phyloP scores from a whole-genome alignment of 2,797 vertebrate genomes.

The Dromococcyx pavoninus region DNA sequence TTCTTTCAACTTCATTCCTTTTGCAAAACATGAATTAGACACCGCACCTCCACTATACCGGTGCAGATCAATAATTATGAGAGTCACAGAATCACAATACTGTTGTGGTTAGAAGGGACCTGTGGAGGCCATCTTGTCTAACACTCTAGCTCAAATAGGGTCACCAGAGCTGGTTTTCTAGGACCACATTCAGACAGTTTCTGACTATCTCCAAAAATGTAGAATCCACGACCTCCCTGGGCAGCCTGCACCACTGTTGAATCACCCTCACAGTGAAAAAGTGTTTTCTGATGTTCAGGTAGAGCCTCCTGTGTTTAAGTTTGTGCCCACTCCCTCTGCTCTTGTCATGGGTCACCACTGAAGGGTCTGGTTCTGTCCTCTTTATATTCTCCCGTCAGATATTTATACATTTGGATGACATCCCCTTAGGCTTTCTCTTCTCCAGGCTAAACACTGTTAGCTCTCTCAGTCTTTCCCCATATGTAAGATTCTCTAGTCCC shows the following conservation, averaged over 20 bases:
- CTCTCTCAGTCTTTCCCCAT: background rate
- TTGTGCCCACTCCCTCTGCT: background rate
- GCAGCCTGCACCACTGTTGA: background rate
- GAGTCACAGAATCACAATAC: background rate
- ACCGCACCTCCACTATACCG: rapidly evolving
- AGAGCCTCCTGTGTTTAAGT: background rate
- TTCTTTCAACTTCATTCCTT: background rate
- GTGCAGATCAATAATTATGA: background rate
- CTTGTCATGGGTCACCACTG: background rate
- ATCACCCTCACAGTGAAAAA: background rate
- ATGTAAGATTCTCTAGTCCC: background rate
- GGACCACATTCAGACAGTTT: background rate
- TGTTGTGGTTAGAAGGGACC: background rate
- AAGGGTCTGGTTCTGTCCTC: background rate
- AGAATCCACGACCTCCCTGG: background rate
- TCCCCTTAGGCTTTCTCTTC: background rate
- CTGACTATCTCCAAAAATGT: background rate
- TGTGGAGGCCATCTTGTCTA: background rate
- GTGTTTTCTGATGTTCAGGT: background rate
- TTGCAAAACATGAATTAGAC: background rate
- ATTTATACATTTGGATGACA: background rate
- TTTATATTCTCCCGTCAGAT: background rate
- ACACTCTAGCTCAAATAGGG: rapidly evolving
- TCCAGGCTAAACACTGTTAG: background rate
- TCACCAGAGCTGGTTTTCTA: background rate